Percentiles rank a stretch among this genome's conserved stretches.
phyloP scores from a whole-genome alignment of 2,113 vertebrate species.

The Pongo pygmaeus region DNA sequence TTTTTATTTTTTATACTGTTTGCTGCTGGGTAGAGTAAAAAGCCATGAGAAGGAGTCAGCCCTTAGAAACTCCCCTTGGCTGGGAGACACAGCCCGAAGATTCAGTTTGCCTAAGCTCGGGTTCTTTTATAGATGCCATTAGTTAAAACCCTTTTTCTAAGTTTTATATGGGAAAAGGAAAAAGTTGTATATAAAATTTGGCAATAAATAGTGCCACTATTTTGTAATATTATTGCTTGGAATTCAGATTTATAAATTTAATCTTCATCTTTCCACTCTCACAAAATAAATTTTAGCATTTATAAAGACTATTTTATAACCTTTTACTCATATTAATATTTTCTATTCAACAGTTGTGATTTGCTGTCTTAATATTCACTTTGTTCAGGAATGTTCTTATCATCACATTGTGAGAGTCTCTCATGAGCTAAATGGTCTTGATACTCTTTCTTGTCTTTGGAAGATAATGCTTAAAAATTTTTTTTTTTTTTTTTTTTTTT shows the following conservation, averaged over 20 bases:
- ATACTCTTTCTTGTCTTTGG: not conserved
- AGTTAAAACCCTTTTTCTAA: not conserved
- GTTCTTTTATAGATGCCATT: not conserved
- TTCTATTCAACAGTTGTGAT: not conserved
- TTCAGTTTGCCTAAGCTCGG: not conserved
- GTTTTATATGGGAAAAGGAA: not conserved
- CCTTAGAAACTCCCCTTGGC: not conserved
- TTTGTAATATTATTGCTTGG: not conserved
- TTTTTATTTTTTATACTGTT: not conserved
- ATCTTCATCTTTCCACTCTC: not conserved
- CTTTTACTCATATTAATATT: not conserved
- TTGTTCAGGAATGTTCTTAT: not conserved
- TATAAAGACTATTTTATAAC: not conserved
- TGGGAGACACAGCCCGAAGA: not conserved
- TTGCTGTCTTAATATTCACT: not conserved
- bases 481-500: too few relatives aligned
- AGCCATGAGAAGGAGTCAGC: not conserved
- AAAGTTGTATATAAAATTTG: not conserved
- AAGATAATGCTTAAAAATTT: not conserved
- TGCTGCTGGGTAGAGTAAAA: not conserved
- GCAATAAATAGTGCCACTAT: not conserved
- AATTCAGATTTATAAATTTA: constrained; percentile 22
- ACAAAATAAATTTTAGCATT: not conserved
- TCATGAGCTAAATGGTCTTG: not conserved
- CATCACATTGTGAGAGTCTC: not conserved